Conservation (phyloP, 2,797 vertebrate genomes). For the Meda fulgida region DNA sequence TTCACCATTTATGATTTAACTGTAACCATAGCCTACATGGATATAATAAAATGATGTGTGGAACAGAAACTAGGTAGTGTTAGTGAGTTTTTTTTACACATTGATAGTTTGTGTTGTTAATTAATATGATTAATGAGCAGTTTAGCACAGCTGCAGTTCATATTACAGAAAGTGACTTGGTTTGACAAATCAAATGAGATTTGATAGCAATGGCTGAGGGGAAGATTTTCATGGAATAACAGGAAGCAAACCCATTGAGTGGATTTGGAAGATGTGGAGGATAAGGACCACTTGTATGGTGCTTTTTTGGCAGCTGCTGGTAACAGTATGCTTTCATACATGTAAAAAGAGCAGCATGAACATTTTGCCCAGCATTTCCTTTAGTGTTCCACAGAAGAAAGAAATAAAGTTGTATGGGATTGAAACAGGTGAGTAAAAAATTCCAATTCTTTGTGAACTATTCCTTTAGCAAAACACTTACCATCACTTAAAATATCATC, state of each 20-base stretch:
- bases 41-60: neutral
- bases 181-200: neutral
- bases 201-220: neutral
- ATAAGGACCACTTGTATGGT: neutral
- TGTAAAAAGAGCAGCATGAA: neutral
- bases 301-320: neutral
- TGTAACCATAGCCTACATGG: too few species aligned
- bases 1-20: neutral
- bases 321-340: neutral
- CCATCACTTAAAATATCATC: constrained; percentile 3
- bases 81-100: neutral
- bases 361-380: neutral
- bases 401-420: neutral
- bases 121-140: too few species aligned
- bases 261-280: neutral
- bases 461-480: constrained; percentile 12
- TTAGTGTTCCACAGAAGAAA: neutral
- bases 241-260: neutral
- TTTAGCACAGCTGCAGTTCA: too few species aligned
- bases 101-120: neutral
- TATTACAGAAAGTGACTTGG: too few species aligned
- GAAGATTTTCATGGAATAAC: neutral
- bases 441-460: neutral
- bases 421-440: neutral
- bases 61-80: neutral